Evolutionary conservation across 2,888 invertebrate species (phyloP), one percentile per base, ranked within the genome.

Genomic region (Andrena haemorrhoa): DNA sequence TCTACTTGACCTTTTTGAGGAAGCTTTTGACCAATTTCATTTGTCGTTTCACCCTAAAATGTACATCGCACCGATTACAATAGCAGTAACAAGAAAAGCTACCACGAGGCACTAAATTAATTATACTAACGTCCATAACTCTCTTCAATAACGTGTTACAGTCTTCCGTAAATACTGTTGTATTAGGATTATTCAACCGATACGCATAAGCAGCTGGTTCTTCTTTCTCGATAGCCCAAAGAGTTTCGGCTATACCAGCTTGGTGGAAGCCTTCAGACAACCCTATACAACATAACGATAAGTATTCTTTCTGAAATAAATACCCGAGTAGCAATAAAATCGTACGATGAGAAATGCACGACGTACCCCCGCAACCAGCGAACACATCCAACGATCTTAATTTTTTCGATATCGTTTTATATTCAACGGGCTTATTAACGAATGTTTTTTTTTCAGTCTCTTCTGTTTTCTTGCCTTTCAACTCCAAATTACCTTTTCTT

Each of bases 171-270:
- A 97, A 98, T 0, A 98, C 97, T 0, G 95, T 95, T 84, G 96
- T 95, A 58, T 95, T 94, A 0, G 96, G 96, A 92, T 97, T 97
- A 92, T 98, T 98, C 1, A 97, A 94, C 7, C 96, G 95, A 93
- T 96, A 98, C 0, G 98, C 97, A 91, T 96, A 95, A 0, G 98
- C 97, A 0, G 98, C 97, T 0, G 96, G 95, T 82, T 96, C 95
- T 83, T 97, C 95, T 87, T 96, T 96, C 92, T 98, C 98, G 60
- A 98, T 96, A 2, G 98, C 98, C 98, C 98, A 98, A 84, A 95
- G 94, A 63, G 96, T 96, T 70, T 96, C 96, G 0, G 96, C 95
- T 3, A 96, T 93, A 0, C 97, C 97, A 5, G 97, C 95, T 84
- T 95, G 95, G 88, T 96, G 96, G 51, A 97, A 92, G 0, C 97